Conservation (phyloP, 2,888 invertebrate genomes). For the Hipparchia semele region DNA sequence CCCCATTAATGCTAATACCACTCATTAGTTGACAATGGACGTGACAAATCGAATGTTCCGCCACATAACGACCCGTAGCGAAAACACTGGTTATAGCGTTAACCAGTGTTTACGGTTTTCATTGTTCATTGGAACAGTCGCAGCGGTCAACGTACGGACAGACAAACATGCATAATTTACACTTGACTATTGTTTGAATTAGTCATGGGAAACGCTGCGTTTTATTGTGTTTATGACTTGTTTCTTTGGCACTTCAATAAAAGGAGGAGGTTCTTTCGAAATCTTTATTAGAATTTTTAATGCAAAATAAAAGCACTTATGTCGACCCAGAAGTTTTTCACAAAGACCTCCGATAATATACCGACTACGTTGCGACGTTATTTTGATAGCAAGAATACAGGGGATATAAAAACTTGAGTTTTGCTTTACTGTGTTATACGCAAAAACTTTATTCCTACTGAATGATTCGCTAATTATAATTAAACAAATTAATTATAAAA, state of each 20-base stretch:
- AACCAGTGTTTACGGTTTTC: constrained; percentile 8
- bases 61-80: constrained; percentile 5
- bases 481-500: too few relatives aligned
- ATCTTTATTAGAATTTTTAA: too few relatives aligned
- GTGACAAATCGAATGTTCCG: constrained; percentile 20
- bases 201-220: constrained; percentile 13
- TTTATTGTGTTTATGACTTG: neutral
- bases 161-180: constrained; percentile 3
- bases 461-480: too few relatives aligned
- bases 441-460: too few relatives aligned
- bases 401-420: too few relatives aligned
- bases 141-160: constrained; percentile 11
- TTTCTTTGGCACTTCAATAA: neutral
- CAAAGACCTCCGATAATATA: too few relatives aligned
- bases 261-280: too few relatives aligned
- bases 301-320: too few relatives aligned
- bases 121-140: constrained; percentile 3
- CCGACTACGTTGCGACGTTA: too few relatives aligned
- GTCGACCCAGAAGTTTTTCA: too few relatives aligned
- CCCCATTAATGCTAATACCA: constrained; percentile 8
- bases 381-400: too few relatives aligned
- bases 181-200: constrained; percentile 7
- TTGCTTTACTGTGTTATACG: too few relatives aligned
- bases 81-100: neutral
- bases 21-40: constrained; percentile 9